These are phyloP conservation scores for Strigamia transsilvanica DNA, from an alignment of 2,888 invertebrate species.

Conservation along the genomic window DNA sequence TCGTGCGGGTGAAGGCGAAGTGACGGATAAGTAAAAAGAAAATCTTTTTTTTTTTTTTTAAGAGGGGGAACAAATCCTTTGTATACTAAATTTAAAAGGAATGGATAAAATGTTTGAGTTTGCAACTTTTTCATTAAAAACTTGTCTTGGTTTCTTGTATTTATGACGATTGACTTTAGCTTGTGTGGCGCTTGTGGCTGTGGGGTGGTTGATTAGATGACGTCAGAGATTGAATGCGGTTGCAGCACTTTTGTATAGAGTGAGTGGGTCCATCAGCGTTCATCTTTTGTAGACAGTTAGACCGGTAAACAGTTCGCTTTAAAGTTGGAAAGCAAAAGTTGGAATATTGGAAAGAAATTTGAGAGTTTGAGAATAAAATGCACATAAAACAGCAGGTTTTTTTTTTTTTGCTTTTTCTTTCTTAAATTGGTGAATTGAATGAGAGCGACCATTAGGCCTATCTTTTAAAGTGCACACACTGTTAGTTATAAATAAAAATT, in stretches of 20 bases:
- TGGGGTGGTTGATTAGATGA: conserved; percentile 36
- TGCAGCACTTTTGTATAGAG: conserved; percentile 1
- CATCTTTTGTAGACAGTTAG: conserved; percentile 38
- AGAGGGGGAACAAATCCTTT: neutral
- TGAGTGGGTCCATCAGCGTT: conserved; percentile 44
- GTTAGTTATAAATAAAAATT: conserved; percentile 40
- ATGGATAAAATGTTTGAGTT: conserved; percentile 13
- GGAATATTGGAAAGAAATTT: neutral
- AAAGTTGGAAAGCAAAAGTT: neutral
- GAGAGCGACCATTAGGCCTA: conserved; percentile 37
- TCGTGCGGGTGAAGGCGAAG: conserved; percentile 41
- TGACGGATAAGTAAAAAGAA: conserved; percentile 42
- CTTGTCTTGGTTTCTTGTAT: conserved; percentile 12
- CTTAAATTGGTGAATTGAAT: conserved; percentile 31
- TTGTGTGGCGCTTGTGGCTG: neutral
- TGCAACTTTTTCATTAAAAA: conserved; percentile 43
- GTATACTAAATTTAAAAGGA: conserved; percentile 27
- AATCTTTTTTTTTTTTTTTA: neutral
- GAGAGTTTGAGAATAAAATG: conserved; percentile 1
- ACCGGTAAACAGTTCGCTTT: neutral
- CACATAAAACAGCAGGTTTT: conserved; percentile 23
- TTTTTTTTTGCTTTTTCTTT: neutral
- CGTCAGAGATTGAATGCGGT: conserved; percentile 47
- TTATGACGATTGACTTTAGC: conserved; percentile 43
- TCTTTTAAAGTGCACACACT: conserved; percentile 36